Base-by-base conservation (phyloP, 2,888 invertebrate genomes). In the Tetramorium bicarinatum region DNA sequence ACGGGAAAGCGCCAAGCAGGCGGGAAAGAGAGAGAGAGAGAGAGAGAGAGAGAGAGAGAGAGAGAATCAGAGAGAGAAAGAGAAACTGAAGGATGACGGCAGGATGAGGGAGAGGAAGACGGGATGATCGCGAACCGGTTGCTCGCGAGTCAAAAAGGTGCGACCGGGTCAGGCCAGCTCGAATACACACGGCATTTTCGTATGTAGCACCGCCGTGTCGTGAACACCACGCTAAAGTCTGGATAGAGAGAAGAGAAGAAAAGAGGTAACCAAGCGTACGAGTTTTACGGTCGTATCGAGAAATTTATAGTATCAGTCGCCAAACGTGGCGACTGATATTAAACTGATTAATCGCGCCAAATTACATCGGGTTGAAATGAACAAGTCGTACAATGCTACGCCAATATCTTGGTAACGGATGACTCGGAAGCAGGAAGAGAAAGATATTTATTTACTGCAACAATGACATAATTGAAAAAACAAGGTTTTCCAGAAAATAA, bases 61-160 rank as follows among this genome's bases (percentile, higher is more conserved):
- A 52, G 44, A 38, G 38, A 25, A 7, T 3, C 9, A 25, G 41
- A 34, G 18, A 3, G 7, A 47, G 25, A 34, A 34, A 4, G 83
- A 67, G 64, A 84, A 61, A 13, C 79, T 72, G 77, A 71, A 74
- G 82, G 85, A 84, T 82, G 82, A 75, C 81, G 47, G n/a, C 4
- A 85, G 87, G 84, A 74, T 15, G 56, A 81, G 66, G 61, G 86
- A 76, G 76, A 81, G 85, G 83, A 83, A 85, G 83, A 86, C 85
- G 87, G 79, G 84, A 85, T 72, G 21, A 3, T 25, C 59, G 18
- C 44, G 91, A 90, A 91, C 91, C 90, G 91, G 91, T 91, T 91
- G 87, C 85, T 77, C 86, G 62, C 89, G 82, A 89, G 86, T 90
- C 88, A 85, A 87, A 91, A 88, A 90, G 91, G 89, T 88, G 85